Conservation (phyloP, 2,113 vertebrate species). For the Nerophis ophidion region DNA sequence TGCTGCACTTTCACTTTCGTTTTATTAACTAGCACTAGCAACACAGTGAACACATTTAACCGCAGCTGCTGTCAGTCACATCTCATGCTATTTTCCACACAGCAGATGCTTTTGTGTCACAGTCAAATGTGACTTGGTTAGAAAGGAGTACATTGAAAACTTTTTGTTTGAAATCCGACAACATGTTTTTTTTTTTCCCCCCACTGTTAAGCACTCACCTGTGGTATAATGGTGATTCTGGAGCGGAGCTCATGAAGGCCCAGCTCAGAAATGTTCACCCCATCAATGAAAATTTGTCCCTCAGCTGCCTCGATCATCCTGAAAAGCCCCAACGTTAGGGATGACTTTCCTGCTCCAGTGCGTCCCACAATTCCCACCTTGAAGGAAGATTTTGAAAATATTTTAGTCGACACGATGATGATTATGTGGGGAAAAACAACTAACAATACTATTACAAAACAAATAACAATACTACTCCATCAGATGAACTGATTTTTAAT, state of each 20-base stretch:
- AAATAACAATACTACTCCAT: not conserved
- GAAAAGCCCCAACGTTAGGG: conserved; percentile 88
- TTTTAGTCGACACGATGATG: not conserved
- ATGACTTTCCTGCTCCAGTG: conserved; percentile 94
- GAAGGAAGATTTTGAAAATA: not conserved
- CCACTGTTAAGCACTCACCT: conserved; percentile 66
- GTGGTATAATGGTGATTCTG: conserved; percentile 94
- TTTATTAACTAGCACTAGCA: no score
- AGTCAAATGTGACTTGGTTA: not conserved
- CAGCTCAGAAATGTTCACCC: conserved; percentile 80
- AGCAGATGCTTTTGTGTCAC: not conserved
- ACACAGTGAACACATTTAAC: no score
- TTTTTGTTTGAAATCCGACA: no score
- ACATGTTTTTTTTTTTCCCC: not conserved
- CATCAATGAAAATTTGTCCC: conserved; percentile 87
- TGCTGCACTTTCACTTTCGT: no score
- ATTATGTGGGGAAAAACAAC: no score
- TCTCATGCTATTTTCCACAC: no score
- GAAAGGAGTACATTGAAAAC: not conserved
- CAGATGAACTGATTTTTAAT: no score
- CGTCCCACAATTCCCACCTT: conserved; percentile 94
- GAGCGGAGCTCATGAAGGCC: conserved; percentile 89
- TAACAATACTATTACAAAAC: no score
- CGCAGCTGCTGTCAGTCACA: no score
- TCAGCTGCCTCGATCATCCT: conserved; percentile 86